phyloP scores from a whole-genome alignment of 1,140 invertebrate species.

The Proctacanthus coquilletti region DNA sequence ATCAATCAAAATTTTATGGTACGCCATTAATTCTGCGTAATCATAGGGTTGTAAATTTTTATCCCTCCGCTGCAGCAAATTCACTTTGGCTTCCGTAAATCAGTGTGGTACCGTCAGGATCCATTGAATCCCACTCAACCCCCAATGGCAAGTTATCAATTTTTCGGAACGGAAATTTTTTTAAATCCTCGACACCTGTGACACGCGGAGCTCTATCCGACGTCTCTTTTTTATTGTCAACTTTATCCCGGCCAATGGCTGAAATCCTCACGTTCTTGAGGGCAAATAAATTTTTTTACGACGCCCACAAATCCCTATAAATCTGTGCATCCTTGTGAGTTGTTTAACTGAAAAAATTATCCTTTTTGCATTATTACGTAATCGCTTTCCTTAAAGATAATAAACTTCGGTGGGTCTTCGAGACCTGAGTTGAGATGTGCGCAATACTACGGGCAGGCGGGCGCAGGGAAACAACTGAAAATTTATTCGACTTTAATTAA shows the following conservation, averaged over 20 bases:
- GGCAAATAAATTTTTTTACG: background rate
- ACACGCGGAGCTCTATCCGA: background rate
- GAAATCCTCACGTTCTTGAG: slow-evolving; percentile 1
- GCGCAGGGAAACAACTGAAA: background rate
- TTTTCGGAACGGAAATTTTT: background rate
- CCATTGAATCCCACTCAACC: background rate
- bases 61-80: background rate
- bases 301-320: background rate
- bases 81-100: background rate
- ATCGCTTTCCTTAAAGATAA: background rate
- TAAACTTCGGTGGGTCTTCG: too few relatives aligned
- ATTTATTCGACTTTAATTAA: slow-evolving; percentile 1
- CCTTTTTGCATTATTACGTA: background rate
- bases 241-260: background rate
- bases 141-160: background rate
- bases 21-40: background rate
- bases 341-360: slow-evolving; percentile 1
- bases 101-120: background rate
- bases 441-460: too few relatives aligned
- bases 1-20: background rate
- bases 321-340: background rate
- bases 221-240: background rate
- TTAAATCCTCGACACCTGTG: background rate
- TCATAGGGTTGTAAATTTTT: background rate
- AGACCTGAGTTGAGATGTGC: too few relatives aligned